Evolutionary conservation across 2,888 invertebrate species (phyloP), one percentile per base, ranked within the genome.

Genomic region (Brachyopa scutellaris): DNA sequence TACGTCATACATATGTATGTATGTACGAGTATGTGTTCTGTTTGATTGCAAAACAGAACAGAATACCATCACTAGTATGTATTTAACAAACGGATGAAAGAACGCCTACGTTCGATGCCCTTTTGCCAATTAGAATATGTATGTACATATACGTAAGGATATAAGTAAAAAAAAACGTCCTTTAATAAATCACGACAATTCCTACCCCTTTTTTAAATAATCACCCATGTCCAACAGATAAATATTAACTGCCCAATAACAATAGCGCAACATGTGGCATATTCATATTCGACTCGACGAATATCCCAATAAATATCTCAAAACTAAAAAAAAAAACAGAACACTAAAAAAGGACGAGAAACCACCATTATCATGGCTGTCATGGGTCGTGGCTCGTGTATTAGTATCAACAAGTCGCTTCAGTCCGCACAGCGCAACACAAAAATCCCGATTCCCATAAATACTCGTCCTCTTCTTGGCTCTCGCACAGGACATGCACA

Each of bases 381-480:
- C 61, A 47, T 47, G 7, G 23, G 38, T 26, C 26, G 26, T 26
- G n/a, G n/a, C n/a, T 45, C 55, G 47, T 66, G 53, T 53, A 42
- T 47, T 59, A 47, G 53, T 72, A 77, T 70, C 82, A 82, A 82
- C 82, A 82, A 82, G 82, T 82, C 42, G 62, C 64, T 77, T 23
- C 51, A 13, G 13, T 51, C 67, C 59, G 38, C 70, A 57, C 64
- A 53, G 62, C 38, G 47, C 64, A 64, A 29, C 49, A 64, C 45
- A 64, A 33, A 64, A 53, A 45, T 47, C 40, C 26, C 23, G 53
- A 51, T 57, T 66, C 64, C 53, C 64, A 77, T 61, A 72, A 72
- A 77, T 72, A 45, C 49, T 45, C 15, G 62, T 62, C 26, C 49
- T 45, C 15, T 69, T 62, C 26, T 77, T 70, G 64, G 59, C 70